These are phyloP conservation scores for Mallotus villosus DNA, from an alignment of 2,797 vertebrate genomes.

Conservation along the genomic window DNA sequence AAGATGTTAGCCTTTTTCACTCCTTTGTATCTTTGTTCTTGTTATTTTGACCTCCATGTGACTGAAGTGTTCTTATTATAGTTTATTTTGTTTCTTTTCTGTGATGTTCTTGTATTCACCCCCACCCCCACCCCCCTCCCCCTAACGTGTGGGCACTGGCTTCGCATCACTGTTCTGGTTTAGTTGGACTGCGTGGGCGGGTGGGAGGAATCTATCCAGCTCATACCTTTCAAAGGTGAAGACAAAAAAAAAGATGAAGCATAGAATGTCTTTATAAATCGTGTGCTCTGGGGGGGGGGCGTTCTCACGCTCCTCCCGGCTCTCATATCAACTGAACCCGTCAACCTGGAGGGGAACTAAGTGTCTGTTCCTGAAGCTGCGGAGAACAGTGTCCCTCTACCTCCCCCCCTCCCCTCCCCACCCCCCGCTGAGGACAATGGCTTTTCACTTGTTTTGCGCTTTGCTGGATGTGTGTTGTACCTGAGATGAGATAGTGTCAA, in stretches of 20 bases:
- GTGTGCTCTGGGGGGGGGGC: constrained; percentile 11
- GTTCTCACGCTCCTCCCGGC: constrained; percentile 51
- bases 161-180: constrained; percentile 78
- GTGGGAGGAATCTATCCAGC: constrained; percentile 74
- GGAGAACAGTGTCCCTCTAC: constrained; percentile 40
- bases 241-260: constrained; percentile 47
- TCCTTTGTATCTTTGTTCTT: constrained; percentile 41
- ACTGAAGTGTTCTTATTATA: constrained; percentile 11
- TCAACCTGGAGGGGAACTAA: constrained; percentile 34
- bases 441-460: constrained; percentile 85
- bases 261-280: constrained; percentile 52
- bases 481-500: constrained; percentile 87
- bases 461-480: constrained; percentile 87
- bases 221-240: constrained; percentile 55
- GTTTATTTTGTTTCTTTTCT: constrained; percentile 56
- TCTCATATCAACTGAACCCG: constrained; percentile 64
- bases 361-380: constrained; percentile 21
- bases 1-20: constrained; percentile 45
- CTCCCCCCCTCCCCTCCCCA: constrained; percentile 50
- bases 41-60: constrained; percentile 18
- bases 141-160: constrained; percentile 70
- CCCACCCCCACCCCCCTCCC: constrained; percentile 26
- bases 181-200: constrained; percentile 75
- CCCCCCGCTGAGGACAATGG: constrained; percentile 73
- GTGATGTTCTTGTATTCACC: constrained; percentile 56